phyloP scores from a whole-genome alignment of 2,888 invertebrate species.

The Leptopterna dolabrata region DNA sequence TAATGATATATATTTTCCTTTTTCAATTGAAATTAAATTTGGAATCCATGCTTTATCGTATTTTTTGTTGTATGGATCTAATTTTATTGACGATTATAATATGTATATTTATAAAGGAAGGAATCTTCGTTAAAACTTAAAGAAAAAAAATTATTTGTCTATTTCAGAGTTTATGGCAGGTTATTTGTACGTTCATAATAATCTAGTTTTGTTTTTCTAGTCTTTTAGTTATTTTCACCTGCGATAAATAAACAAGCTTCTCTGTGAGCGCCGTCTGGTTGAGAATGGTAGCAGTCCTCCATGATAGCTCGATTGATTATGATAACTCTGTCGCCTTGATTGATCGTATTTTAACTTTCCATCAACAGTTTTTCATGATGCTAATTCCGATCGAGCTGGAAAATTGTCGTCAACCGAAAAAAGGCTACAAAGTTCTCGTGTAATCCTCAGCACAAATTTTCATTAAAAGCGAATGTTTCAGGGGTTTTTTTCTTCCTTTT shows the following conservation, averaged over 20 bases:
- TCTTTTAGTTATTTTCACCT: constrained; percentile 23
- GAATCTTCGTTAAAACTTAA: not conserved
- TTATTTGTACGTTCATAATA: constrained; percentile 22
- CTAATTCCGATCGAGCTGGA: not conserved
- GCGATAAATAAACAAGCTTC: not conserved
- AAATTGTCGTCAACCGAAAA: not conserved
- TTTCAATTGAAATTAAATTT: not conserved
- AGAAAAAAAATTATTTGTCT: constrained; percentile 33
- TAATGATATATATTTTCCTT: not conserved
- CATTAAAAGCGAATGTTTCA: not conserved
- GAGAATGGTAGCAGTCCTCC: not conserved
- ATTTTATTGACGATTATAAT: constrained; percentile 29
- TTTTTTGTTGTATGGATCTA: constrained; percentile 4
- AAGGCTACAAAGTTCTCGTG: not conserved
- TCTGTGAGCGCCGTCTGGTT: not conserved
- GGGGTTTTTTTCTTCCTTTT: too few relatives aligned
- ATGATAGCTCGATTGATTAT: too few relatives aligned
- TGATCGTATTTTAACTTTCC: too few relatives aligned
- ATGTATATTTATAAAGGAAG: not conserved
- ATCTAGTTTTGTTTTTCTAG: constrained; percentile 46
- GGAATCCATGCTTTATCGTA: not conserved
- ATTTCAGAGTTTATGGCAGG: constrained; percentile 43
- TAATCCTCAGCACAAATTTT: not conserved
- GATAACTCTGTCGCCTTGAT: too few relatives aligned
- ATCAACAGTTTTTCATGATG: too few relatives aligned